Evolutionary conservation across 2,888 invertebrate species (phyloP), one percentile per base, ranked within the genome.

Genomic region (Autographa pulchrina): DNA sequence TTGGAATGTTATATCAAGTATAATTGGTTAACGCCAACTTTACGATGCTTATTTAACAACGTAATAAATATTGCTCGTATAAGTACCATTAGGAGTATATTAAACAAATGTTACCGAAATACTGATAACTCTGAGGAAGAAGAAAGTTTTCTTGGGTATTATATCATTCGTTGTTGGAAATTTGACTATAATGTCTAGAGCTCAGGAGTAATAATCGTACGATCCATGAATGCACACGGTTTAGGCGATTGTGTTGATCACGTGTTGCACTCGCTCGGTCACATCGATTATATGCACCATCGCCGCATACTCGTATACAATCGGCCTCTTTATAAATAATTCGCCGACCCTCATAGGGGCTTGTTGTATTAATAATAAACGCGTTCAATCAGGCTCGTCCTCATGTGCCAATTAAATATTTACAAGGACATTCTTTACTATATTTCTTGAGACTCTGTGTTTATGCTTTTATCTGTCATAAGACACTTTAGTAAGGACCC

Each of bases 361-460:
- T 80, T 87, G 89, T 87, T 88, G 89, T 92, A 89, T 91, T 92
- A 91, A 91, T 91, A 91, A 90, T 93, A 92, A 91, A 91, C 85
- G 89, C 89, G 87, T 89, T 90, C 90, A 91, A 92, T 92, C 90
- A 89, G 83, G 78, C 87, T 90, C 85, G 88, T 90, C 89, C 87
- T 92, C 89, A 86, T 90, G 89, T 87, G 90, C 90, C 90, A 92
- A 92, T 92, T 92, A 90, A 90, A 89, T 90, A 90, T 91, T 89
- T 89, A 90, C 88, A 75, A 79, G 72, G 59, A 41, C 74, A 72
- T 78, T 80, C 74, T 68, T 80, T 32, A 70, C 63, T 63, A 65
- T 67, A 59, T 69, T 76, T 74, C 66, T 77, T 72, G 18, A 72
- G 72, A 71, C 48, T 70, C 68, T 32, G 14, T 58, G 61, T 77